Evolutionary conservation across 2,113 vertebrate genomes (phyloP), one percentile per base, ranked within the genome.

Genomic region (Drymodes brunneopygia): DNA sequence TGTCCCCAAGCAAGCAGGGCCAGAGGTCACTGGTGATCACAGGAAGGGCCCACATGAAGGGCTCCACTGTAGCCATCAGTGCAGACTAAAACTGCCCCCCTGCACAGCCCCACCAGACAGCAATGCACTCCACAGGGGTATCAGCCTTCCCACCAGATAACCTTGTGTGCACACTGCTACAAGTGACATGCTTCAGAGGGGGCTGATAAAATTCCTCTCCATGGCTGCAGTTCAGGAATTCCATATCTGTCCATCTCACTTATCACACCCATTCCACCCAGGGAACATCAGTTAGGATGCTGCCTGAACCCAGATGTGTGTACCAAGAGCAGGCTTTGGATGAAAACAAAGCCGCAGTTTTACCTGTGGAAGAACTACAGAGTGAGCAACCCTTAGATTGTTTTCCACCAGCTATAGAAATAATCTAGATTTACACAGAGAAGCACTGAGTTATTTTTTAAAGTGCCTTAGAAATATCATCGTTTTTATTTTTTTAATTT

Each of bases 181-280:
- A 25, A 28, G 73, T 3, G 62, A 65, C 78, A 14, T 8, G 66
- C 77, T 92, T 65, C 74, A 33, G 91, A 45, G 38, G 1, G 6
- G 15, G 33, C 81, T 42, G 81, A 91, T 91, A 72, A 94, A 90
- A 96, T 92, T 94, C 81, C 74, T 91, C 92, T 38, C 58, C 22
- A 1, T 50, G 44, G 11, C 54, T 73, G 62, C 86, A 80, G 1
- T 45, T 50, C 81, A 94, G 84, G 91, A 90, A 91, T 92, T 75
- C 44, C 22, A 0, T 66, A 57, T 51, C 75, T 80, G 31, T 25
- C 70, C 45, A 65, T 53, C 81, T 90, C 25, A 15, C 40, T 95
- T 53, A 81, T 29, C 81, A 72, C 60, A 5, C 33, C 40, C 62
- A 38, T 69, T 84, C 74, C 62, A 67, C 6, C 18, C 4, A 4